Percentiles rank a stretch among this genome's conserved stretches.
phyloP scores from a whole-genome alignment of 2,113 vertebrate genomes.

The Chrysochloris asiatica region DNA sequence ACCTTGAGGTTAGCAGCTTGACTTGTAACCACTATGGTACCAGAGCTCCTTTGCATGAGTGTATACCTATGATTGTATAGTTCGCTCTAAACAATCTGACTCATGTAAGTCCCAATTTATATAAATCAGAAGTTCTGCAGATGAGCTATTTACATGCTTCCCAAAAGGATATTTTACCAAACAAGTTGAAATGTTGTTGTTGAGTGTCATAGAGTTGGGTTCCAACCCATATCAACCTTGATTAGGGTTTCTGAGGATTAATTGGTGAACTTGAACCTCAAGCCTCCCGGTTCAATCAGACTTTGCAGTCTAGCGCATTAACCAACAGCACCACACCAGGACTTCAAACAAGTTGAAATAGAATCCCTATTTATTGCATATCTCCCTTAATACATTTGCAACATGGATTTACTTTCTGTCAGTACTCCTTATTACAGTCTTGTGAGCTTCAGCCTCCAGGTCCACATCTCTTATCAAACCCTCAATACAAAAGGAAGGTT shows the following conservation, averaged over 20 bases:
- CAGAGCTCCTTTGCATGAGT: no score
- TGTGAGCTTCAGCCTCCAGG: not conserved
- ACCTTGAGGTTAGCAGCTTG: no score
- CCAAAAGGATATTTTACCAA: not conserved
- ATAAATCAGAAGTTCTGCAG: not conserved
- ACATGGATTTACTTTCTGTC: not conserved
- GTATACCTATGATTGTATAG: not conserved
- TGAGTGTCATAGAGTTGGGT: no score
- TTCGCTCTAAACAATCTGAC: not conserved
- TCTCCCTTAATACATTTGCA: not conserved
- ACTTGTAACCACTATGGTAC: no score
- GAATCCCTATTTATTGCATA: not conserved
- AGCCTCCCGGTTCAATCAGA: no score
- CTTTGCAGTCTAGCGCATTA: no score
- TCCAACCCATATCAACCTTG: no score
- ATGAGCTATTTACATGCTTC: not conserved
- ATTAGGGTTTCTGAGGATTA: no score
- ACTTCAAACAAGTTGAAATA: not conserved
- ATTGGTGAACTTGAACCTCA: no score
- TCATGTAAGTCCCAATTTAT: not conserved
- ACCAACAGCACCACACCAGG: no score
- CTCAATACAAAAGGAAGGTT: not conserved
- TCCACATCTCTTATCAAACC: no score
- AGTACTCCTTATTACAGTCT: rapidly evolving
- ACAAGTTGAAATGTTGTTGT: not conserved